phyloP scores from a whole-genome alignment of 1,140 invertebrate genomes.

The Meloidogyne hapla region DNA sequence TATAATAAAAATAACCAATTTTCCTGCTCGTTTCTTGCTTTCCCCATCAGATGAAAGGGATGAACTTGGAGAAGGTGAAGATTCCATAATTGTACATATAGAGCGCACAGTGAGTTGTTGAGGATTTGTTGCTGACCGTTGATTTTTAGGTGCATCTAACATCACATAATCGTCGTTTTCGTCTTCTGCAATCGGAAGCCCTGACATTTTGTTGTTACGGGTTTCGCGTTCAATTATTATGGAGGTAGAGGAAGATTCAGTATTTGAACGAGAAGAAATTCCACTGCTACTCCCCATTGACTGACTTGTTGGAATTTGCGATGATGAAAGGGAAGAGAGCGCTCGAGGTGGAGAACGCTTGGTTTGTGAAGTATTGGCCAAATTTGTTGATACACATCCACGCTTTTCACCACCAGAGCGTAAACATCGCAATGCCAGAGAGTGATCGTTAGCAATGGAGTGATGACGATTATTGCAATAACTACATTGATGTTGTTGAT shows the following conservation, averaged over 20 bases:
- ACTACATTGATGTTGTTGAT: conserved; percentile 8
- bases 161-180: conserved; percentile 20
- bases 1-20: not conserved
- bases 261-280: conserved; percentile 22
- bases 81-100: conserved; percentile 27
- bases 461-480: conserved; percentile 8
- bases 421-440: not conserved
- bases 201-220: not conserved
- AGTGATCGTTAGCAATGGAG: not conserved
- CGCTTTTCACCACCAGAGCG: not conserved
- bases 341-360: conserved; percentile 6
- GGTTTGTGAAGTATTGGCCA: not conserved
- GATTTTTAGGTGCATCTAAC: not conserved
- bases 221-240: conserved; percentile 4
- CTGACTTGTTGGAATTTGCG: conserved; percentile 15
- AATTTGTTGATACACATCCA: conserved; percentile 8
- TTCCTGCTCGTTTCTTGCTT: not conserved
- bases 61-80: conserved; percentile 19
- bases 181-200: conserved; percentile 18
- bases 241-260: conserved; percentile 9
- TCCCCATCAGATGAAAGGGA: conserved; percentile 15
- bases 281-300: conserved; percentile 19
- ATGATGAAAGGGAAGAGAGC: not conserved
- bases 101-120: conserved; percentile 19
- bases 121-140: not conserved